Percentiles rank a stretch among this genome's conserved stretches.
phyloP scores from a whole-genome alignment of 2,797 vertebrate species.

The Phoebastria nigripes region DNA sequence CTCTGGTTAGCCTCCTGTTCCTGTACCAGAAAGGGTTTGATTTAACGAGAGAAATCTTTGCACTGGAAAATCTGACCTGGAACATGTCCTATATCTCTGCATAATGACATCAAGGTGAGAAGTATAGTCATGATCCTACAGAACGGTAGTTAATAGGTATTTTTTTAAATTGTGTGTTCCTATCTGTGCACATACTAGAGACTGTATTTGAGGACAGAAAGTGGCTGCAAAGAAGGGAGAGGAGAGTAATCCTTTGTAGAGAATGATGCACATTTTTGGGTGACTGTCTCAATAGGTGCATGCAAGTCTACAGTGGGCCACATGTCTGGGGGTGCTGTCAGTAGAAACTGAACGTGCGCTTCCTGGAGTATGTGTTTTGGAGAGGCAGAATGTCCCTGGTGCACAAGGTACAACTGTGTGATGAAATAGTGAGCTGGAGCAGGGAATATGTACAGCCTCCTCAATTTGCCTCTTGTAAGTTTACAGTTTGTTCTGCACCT shows the following conservation, averaged over 20 bases:
- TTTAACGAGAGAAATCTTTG: not conserved
- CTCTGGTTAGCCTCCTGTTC: conserved; percentile 77
- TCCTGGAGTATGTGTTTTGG: not conserved
- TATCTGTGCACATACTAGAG: not conserved
- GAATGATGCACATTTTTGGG: not conserved
- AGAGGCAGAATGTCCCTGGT: not conserved
- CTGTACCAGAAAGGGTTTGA: not conserved
- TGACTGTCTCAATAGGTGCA: not conserved
- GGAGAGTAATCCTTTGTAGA: not conserved
- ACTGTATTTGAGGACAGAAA: not conserved
- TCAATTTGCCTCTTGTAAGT: conserved; percentile 73
- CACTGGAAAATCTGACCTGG: not conserved
- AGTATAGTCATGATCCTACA: not conserved
- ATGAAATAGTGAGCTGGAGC: not conserved
- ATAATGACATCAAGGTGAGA: not conserved
- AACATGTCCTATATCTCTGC: not conserved
- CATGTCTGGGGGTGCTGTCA: not conserved
- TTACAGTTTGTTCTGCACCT: conserved; percentile 73
- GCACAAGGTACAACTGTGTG: not conserved
- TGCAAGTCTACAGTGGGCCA: not conserved
- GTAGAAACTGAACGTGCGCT: not conserved
- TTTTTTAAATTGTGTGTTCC: not conserved
- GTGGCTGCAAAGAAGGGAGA: not conserved
- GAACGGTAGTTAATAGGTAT: not conserved
- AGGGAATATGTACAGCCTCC: conserved; percentile 43